Percentiles rank a stretch among this genome's conserved stretches.
Evolutionary conservation across 1,140 invertebrate species (phyloP).

Genomic region (Heterodera schachtii): DNA sequence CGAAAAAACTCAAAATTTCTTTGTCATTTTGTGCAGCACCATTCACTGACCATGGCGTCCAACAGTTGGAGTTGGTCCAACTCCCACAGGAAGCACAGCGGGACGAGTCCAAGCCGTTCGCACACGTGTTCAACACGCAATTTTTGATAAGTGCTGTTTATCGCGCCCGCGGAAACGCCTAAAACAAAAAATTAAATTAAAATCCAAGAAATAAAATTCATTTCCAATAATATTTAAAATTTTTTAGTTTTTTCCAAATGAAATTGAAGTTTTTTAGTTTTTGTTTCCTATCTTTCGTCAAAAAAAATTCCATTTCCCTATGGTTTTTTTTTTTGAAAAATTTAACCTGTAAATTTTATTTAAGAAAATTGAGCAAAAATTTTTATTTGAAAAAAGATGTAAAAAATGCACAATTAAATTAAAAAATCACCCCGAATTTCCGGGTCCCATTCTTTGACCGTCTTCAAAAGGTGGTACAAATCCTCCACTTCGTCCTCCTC

Average conservation of each 20-base stretch:
- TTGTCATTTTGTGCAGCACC: no score
- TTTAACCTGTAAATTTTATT: no score
- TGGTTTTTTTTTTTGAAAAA: no score
- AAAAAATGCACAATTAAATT: constrained; percentile 11
- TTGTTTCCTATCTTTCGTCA: no score
- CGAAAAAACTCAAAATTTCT: no score
- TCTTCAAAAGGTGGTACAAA: constrained; percentile 80
- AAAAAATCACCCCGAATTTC: constrained; percentile 54
- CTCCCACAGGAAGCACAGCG: constrained; percentile 89
- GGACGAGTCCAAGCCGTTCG: constrained; percentile 81
- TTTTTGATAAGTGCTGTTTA: constrained; percentile 95
- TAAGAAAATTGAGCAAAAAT: no score
- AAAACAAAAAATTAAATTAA: constrained; percentile 67
- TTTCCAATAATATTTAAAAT: no score
- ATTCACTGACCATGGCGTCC: constrained; percentile 79
- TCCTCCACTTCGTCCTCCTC: constrained; percentile 98
- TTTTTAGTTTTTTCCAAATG: no score
- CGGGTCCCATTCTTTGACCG: constrained; percentile 76
- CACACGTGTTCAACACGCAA: constrained; percentile 97
- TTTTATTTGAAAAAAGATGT: not conserved
- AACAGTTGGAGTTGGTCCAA: constrained; percentile 88
- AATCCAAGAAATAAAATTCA: no score
- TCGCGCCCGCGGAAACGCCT: constrained; percentile 92
- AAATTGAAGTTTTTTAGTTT: no score
- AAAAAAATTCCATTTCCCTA: no score